Conservation (phyloP, 2,888 invertebrate genomes). For the Rhagium mordax region DNA sequence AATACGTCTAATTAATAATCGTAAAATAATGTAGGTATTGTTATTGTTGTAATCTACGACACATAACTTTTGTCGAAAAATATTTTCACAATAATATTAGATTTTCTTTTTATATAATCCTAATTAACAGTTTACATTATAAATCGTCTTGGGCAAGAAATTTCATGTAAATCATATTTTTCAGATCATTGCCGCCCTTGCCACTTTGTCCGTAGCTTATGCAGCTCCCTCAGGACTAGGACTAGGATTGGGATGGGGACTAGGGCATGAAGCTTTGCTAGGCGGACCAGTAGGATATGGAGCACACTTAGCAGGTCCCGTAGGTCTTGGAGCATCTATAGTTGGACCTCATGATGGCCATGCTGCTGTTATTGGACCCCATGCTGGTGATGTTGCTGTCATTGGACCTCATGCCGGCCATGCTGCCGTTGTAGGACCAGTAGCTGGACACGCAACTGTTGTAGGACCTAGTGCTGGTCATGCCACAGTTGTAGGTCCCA, state of each 20-base stretch:
- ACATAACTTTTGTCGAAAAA: too few relatives aligned
- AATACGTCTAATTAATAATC: too few relatives aligned
- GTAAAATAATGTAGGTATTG: too few relatives aligned
- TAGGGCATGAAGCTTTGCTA: not conserved
- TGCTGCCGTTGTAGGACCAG: conserved; percentile 11
- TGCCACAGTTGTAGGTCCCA: conserved; percentile 49
- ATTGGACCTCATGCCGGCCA: conserved; percentile 41
- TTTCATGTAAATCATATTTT: not conserved
- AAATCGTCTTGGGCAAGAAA: not conserved
- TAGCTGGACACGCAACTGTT: conserved; percentile 18
- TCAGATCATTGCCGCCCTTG: conserved; percentile 17
- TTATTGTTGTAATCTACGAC: too few relatives aligned
- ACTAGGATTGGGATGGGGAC: not conserved
- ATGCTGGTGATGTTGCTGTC: conserved; percentile 44
- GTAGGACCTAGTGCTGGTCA: conserved; percentile 47
- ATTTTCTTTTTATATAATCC: too few relatives aligned
- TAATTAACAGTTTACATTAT: too few relatives aligned
- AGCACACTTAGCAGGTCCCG: conserved; percentile 26
- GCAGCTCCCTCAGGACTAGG: not conserved
- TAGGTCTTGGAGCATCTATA: conserved; percentile 4
- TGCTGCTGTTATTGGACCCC: not conserved
- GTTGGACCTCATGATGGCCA: not conserved
- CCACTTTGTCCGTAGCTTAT: not conserved
- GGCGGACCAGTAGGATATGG: conserved; percentile 25
- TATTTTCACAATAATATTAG: too few relatives aligned